These are phyloP conservation scores for Phrynocephalus vlangalii DNA, from an alignment of 2,797 vertebrate genomes.

Conservation along the genomic window DNA sequence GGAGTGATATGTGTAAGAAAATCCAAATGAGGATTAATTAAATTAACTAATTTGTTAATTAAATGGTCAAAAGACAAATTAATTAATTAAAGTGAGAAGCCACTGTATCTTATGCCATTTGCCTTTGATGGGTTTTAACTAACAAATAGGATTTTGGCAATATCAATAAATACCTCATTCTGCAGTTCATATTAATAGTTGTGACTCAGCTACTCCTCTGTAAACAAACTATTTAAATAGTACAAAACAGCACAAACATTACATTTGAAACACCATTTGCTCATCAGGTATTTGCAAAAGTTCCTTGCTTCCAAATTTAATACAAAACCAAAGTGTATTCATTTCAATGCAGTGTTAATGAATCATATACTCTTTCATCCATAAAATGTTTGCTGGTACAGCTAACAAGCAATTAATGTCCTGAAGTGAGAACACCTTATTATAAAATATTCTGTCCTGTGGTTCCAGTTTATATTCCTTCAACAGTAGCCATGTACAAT, in stretches of 20 bases:
- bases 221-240: neutral
- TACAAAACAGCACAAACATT: neutral
- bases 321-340: neutral
- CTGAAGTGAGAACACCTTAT: neutral
- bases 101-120: too few species aligned
- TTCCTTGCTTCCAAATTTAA: neutral
- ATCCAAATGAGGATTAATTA: too few species aligned
- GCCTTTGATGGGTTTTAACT: too few species aligned
- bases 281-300: neutral
- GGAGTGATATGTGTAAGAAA: too few species aligned
- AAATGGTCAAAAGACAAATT: too few species aligned
- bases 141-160: neutral
- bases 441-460: neutral
- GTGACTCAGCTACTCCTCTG: neutral
- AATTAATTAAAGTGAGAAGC: too few species aligned
- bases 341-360: neutral
- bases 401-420: neutral
- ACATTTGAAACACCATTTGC: neutral
- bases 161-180: neutral
- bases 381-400: neutral
- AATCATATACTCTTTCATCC: neutral
- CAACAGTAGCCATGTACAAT: neutral
- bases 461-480: neutral
- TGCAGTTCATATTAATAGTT: neutral
- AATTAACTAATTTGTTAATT: too few species aligned